Evolutionary conservation across 2,888 invertebrate species (phyloP).

Genomic region (Merodon equestris): DNA sequence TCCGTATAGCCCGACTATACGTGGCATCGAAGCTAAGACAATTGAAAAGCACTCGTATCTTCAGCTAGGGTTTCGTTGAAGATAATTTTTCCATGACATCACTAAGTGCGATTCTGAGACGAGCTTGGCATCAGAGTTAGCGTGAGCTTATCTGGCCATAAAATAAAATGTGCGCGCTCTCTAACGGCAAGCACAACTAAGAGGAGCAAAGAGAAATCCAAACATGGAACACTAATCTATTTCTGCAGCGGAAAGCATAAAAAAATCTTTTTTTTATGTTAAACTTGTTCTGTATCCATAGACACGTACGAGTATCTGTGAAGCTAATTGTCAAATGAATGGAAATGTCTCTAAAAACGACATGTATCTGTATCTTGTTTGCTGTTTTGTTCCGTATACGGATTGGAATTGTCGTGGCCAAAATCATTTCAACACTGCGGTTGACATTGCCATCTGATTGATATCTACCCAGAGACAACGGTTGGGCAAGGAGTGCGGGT

Average conservation of each 20-base stretch:
- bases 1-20: slow-evolving; percentile 3
- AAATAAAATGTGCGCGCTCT: slow-evolving; percentile 23
- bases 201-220: not conserved
- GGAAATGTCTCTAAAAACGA: slow-evolving; percentile 1
- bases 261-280: slow-evolving; percentile 16
- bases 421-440: slow-evolving; percentile 42
- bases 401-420: slow-evolving; percentile 12
- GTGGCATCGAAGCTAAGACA: slow-evolving; percentile 28
- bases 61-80: slow-evolving; percentile 12
- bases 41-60: slow-evolving; percentile 27
- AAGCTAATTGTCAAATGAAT: slow-evolving; percentile 29
- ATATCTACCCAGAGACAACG: slow-evolving; percentile 33
- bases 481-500: slow-evolving; percentile 17
- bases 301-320: no score
- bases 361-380: slow-evolving; percentile 2
- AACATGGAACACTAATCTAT: slow-evolving; percentile 38
- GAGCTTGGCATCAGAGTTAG: slow-evolving; percentile 6
- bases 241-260: slow-evolving; percentile 39
- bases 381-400: not conserved
- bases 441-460: slow-evolving; percentile 50
- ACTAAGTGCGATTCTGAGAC: slow-evolving; percentile 39
- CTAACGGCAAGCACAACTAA: not conserved
- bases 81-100: slow-evolving; percentile 48
- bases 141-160: slow-evolving; percentile 61
- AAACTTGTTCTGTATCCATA: slow-evolving; percentile 3